Conservation (phyloP, 2,888 invertebrate species). For the Chironomus tentans region DNA sequence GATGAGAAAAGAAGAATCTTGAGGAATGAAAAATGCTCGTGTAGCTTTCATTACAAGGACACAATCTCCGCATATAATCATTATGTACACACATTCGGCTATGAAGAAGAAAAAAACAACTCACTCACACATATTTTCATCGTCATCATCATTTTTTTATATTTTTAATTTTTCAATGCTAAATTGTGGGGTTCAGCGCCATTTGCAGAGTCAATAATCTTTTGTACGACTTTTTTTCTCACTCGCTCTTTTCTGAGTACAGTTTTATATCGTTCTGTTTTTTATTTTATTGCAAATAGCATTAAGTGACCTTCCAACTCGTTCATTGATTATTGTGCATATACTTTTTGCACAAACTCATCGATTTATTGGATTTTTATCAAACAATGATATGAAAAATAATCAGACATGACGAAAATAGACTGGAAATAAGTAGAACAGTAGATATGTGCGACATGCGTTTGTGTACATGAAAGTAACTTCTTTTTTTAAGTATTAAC, state of each 20-base stretch:
- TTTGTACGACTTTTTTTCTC: constrained; percentile 24
- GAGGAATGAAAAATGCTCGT: background rate
- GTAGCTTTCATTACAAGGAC: constrained; percentile 19
- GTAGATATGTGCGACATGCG: too few species aligned
- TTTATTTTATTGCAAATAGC: background rate
- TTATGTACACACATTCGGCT: background rate
- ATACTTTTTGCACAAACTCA: background rate
- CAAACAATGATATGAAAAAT: background rate
- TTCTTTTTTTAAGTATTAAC: background rate
- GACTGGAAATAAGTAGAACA: too few species aligned
- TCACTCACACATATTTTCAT: constrained; percentile 7
- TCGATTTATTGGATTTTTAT: background rate
- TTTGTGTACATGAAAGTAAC: background rate
- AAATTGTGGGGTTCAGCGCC: constrained; percentile 22
- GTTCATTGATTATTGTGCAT: constrained; percentile 16
- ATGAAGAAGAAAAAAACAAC: too few species aligned
- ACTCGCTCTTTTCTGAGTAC: background rate
- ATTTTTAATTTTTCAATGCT: constrained; percentile 24
- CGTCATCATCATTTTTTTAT: constrained; percentile 2
- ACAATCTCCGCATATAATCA: background rate
- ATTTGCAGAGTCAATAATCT: constrained; percentile 25
- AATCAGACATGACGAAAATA: too few species aligned
- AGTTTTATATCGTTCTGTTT: background rate
- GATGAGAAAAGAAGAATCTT: background rate
- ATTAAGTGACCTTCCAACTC: constrained; percentile 19